Evolutionary conservation across 37 sponge, comb jelly and placozoan species (phyloP), one percentile per base, ranked within the genome.

Genomic region (Corticium candelabrum): DNA sequence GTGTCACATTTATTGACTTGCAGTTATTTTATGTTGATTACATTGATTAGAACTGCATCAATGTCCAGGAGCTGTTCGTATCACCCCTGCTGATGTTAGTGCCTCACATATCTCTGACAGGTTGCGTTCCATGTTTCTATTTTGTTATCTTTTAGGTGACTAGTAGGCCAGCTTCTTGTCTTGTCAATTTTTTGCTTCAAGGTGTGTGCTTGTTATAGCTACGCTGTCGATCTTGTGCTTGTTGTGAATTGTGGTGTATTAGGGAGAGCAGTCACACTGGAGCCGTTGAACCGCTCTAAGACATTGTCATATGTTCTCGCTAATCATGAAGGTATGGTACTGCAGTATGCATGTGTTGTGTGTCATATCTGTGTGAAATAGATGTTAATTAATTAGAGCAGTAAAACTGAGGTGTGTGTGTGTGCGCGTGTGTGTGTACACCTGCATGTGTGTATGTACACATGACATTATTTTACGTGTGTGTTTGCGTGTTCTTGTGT

Each of bases 351-450:
- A n/a, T n/a, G n/a, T n/a, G n/a, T n/a, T n/a, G n/a, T n/a, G n/a
- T n/a, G n/a, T n/a, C n/a, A n/a, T n/a, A n/a, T n/a, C n/a, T n/a
- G n/a, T n/a, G n/a, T n/a, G n/a, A n/a, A n/a, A n/a, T n/a, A n/a
- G n/a, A n/a, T n/a, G n/a, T n/a, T n/a, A n/a, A n/a, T n/a, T n/a
- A n/a, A n/a, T n/a, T n/a, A n/a, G n/a, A n/a, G n/a, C n/a, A n/a
- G n/a, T n/a, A n/a, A n/a, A n/a, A n/a, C n/a, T 43, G 56, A 21
- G 56, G 56, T 43, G 56, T 43, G 56, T 43, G 56, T 43, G 56
- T 43, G 5, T 43, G 56, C 11, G 56, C 11, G 56, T 43, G 56
- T 43, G 56, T 43, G 56, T 43, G 56, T 43, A 11, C 56, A 43
- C 56, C 11, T 43, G 56, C 56, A 43, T 43, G 56, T 11, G 56